These are phyloP conservation scores for Schlechtendalia chinensis DNA, from an alignment of 1,140 invertebrate genomes.

Conservation along the genomic window DNA sequence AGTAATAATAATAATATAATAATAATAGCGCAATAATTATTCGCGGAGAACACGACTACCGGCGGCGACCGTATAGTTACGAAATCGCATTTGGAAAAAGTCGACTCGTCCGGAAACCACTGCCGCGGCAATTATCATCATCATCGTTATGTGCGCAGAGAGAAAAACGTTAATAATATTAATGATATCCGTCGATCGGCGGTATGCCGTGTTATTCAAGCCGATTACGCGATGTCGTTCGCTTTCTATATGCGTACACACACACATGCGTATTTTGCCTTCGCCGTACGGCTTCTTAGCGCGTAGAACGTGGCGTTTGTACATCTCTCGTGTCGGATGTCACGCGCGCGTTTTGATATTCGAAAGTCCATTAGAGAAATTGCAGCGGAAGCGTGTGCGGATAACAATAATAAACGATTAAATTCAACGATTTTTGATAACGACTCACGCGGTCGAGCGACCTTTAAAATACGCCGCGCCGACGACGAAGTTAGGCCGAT, in stretches of 20 bases:
- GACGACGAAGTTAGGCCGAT: too few species aligned
- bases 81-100: conserved; percentile 12
- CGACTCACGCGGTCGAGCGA: too few species aligned
- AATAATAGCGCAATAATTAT: too few species aligned
- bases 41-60: not conserved
- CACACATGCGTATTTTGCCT: too few species aligned
- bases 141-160: too few species aligned
- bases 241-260: not conserved
- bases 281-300: not conserved
- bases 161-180: conserved; percentile 6
- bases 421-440: too few species aligned
- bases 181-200: not conserved
- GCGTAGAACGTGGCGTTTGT: too few species aligned
- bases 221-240: conserved; percentile 27
- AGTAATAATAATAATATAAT: too few species aligned
- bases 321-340: too few species aligned
- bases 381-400: not conserved
- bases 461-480: not conserved
- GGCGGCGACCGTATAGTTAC: not conserved
- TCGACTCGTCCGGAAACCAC: not conserved
- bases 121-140: not conserved
- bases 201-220: conserved; percentile 15
- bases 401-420: not conserved
- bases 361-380: conserved; percentile 35
- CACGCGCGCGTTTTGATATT: too few species aligned